These are phyloP conservation scores for Homalodisca vitripennis DNA, from an alignment of 1,140 invertebrate genomes.

Conservation along the genomic window DNA sequence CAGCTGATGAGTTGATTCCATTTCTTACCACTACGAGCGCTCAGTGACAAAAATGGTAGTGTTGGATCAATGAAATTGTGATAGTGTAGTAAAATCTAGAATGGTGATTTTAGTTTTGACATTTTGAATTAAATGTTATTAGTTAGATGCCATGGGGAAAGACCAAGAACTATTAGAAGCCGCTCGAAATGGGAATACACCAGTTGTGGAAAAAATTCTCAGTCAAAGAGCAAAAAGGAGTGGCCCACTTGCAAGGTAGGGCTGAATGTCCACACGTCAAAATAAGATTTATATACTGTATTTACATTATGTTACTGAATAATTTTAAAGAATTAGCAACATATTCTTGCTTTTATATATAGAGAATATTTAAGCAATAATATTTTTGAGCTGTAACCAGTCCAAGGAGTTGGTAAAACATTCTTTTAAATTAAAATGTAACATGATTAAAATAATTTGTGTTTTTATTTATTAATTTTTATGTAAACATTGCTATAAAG, in stretches of 20 bases:
- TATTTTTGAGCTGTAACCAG: too few species aligned
- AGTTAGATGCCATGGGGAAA: conserved; percentile 76
- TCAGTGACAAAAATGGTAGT: conserved; percentile 61
- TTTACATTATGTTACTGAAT: background rate
- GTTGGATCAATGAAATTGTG: conserved; percentile 72
- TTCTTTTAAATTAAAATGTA: too few species aligned
- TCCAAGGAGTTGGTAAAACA: too few species aligned
- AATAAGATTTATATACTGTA: background rate
- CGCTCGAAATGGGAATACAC: conserved; percentile 85
- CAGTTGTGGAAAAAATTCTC: conserved; percentile 88
- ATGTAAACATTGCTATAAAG: too few species aligned
- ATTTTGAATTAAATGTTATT: conserved; percentile 31
- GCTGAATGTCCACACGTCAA: conserved; percentile 39
- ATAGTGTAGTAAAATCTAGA: conserved; percentile 57
- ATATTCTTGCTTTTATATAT: too few species aligned
- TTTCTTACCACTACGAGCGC: conserved; percentile 35
- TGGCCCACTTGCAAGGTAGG: conserved; percentile 89
- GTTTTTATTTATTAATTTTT: too few species aligned
- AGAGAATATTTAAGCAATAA: too few species aligned
- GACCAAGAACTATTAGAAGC: conserved; percentile 95
- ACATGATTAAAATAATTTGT: too few species aligned
- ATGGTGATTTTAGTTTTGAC: conserved; percentile 48
- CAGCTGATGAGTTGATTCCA: conserved; percentile 27
- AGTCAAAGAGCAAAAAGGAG: conserved; percentile 85
- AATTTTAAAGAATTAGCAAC: too few species aligned